Evolutionary conservation across 1,140 invertebrate genomes (phyloP).

Genomic region (Thaumatotibia leucotreta): DNA sequence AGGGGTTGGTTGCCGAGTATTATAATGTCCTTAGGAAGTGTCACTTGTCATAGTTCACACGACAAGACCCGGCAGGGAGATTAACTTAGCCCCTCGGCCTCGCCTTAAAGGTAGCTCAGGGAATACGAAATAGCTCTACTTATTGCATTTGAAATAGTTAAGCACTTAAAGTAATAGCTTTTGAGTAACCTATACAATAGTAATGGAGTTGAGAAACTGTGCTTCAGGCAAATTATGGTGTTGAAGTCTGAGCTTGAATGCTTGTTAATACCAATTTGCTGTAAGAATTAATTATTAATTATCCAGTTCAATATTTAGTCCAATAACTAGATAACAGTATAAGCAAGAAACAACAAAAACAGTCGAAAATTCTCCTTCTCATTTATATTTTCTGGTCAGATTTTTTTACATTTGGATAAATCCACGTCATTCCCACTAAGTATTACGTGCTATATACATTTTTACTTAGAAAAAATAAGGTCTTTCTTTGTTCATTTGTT

Average conservation of each 20-base stretch:
- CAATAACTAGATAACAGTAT: no score
- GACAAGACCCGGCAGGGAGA: neutral
- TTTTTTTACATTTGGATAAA: no score
- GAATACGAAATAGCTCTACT: slow-evolving; percentile 2
- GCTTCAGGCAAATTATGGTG: neutral
- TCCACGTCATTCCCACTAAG: no score
- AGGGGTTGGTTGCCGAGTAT: neutral
- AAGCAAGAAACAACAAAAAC: neutral
- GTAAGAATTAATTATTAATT: neutral
- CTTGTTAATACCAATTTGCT: neutral
- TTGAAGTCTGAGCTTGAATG: neutral
- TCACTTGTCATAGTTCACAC: slow-evolving; percentile 3
- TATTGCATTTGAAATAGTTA: slow-evolving; percentile 4
- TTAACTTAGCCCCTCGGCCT: neutral
- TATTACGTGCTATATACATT: no score
- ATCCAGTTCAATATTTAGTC: neutral
- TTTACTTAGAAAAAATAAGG: no score
- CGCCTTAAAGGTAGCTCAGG: neutral
- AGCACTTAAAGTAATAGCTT: slow-evolving; percentile 9
- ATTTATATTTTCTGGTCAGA: no score
- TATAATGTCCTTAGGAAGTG: neutral
- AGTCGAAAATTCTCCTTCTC: no score
- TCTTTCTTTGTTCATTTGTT: no score
- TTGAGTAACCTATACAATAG: slow-evolving; percentile 5
- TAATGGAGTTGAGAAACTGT: slow-evolving; percentile 5